A percentile compares a stretch with the other conserved stretches of the same genome.
Evolutionary conservation across 1,140 invertebrate species (phyloP).

Genomic region (Watersipora subatra): DNA sequence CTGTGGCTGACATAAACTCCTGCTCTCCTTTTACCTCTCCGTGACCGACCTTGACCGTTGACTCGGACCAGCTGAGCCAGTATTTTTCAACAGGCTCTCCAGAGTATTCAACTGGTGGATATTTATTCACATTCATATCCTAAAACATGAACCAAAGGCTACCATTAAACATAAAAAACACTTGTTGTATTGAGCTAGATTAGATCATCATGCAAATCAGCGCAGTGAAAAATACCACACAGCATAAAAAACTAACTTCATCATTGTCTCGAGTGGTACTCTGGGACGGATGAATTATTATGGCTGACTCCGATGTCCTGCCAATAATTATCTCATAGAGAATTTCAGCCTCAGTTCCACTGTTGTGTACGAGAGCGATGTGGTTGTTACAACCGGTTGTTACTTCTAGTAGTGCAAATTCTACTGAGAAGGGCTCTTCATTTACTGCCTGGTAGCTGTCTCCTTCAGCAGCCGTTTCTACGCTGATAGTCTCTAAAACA

Average conservation of each 20-base stretch:
- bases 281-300: background rate
- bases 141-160: too few relatives aligned
- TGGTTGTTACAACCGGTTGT: background rate
- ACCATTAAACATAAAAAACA: too few relatives aligned
- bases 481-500: background rate
- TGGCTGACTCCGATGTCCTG: background rate
- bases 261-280: too few relatives aligned
- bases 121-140: too few relatives aligned
- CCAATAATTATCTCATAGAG: background rate
- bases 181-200: too few relatives aligned
- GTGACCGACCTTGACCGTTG: background rate
- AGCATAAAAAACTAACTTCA: too few relatives aligned
- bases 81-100: too few relatives aligned
- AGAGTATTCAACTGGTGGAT: too few relatives aligned
- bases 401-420: background rate
- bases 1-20: background rate
- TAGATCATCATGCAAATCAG: too few relatives aligned
- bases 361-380: background rate
- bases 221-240: too few relatives aligned
- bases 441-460: background rate
- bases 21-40: background rate
- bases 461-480: background rate
- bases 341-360: background rate
- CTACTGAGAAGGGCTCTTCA: background rate
- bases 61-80: background rate